phyloP scores from a whole-genome alignment of 2,888 invertebrate species.

The Agrilus biguttatus region DNA sequence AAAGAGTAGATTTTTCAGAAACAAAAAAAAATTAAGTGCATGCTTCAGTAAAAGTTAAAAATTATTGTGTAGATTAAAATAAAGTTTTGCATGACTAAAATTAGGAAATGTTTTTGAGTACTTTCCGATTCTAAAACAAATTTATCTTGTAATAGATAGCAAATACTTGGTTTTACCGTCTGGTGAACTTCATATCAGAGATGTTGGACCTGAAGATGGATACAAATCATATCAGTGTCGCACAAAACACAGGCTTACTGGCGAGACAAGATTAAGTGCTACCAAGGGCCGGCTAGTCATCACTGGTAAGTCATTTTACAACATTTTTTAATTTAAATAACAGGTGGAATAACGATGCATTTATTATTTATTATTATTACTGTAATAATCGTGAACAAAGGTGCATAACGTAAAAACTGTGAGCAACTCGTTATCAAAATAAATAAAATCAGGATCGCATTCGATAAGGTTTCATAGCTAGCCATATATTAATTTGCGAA shows the following conservation, averaged over 20 bases:
- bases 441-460: no score
- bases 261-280: slow-evolving; percentile 83
- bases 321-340: not conserved
- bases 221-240: slow-evolving; percentile 89
- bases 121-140: slow-evolving; percentile 9
- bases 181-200: slow-evolving; percentile 89
- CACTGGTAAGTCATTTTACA: slow-evolving; percentile 64
- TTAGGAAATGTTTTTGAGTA: not conserved
- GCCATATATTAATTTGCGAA: no score
- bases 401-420: no score
- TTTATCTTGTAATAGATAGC: slow-evolving; percentile 50
- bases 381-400: no score
- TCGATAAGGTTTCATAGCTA: no score
- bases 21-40: no score
- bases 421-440: no score
- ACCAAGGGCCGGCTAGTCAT: slow-evolving; percentile 89
- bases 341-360: no score
- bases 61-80: not conserved
- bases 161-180: slow-evolving; percentile 90
- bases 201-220: slow-evolving; percentile 89
- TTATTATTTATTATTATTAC: no score
- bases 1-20: no score
- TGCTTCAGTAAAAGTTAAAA: not conserved
- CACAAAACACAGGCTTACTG: slow-evolving; percentile 83
- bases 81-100: slow-evolving; percentile 6